Base-by-base conservation (phyloP, 2,113 vertebrate species). In the Labeo catla region DNA sequence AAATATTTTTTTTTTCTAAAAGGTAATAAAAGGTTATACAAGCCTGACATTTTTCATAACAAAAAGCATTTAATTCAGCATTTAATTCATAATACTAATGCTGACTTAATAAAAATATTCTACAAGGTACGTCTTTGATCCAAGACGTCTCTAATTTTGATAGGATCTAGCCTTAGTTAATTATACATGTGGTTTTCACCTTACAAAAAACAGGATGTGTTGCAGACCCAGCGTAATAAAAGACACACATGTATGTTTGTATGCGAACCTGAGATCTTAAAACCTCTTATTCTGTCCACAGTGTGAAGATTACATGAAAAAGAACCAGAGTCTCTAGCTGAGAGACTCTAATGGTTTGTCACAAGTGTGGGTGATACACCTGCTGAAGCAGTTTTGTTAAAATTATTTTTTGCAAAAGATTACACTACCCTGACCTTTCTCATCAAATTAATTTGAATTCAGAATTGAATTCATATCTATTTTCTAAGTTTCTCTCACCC, bases 261-360 rank as follows among this genome's bases (percentile, higher is more conserved):
- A 13, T 36, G 34, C 8, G 15, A 39, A 12, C 54, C 11, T 11
- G 19, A 43, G 34, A 39, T 39, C 19, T 78, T 78, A 23, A 6
- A 81, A 86, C 78, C 73, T 74, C 74, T 87, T 85, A 76, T 79
- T 23, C 57, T 72, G 70, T 84, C 83, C 54, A 68, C 76, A 72
- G 39, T 45, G 81, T 63, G 80, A 87, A 73, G 77, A 81, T 86
- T 81, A 90, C 57, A 65, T 54, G 82, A 88, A 84, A 88, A 45
- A 85, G 85, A 83, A 63, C 76, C 83, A 87, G 85, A 84, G 57
- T 49, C 84, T 87, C 73, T 80, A 47, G 68, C 84, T 43, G 82
- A 79, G 87, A 39, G 66, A 87, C 72, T 77, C 39, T 83, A 87
- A 86, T 78, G 78, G 87, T 66, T 72, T 82, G 87, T 88, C 84